Evolutionary conservation across 2,888 invertebrate species (phyloP).

Genomic region (Vanessa cardui): DNA sequence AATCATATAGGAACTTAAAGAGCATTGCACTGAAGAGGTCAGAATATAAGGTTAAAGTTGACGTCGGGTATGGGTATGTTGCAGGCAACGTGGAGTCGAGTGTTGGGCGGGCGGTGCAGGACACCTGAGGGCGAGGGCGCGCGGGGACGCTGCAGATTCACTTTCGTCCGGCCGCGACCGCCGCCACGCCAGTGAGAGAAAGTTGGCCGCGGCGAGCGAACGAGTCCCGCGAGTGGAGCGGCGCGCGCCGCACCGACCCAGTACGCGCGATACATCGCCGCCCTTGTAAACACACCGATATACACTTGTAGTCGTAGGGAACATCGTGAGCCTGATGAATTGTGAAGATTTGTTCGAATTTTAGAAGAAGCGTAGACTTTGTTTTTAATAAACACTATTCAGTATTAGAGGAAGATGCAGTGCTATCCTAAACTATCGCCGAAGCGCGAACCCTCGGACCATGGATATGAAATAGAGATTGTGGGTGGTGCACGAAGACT

Average conservation of each 20-base stretch:
- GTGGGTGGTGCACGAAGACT: slow-evolving; percentile 63
- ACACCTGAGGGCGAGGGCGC: slow-evolving; percentile 60
- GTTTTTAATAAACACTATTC: slow-evolving; percentile 39
- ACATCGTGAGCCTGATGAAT: slow-evolving; percentile 28
- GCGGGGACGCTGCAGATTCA: slow-evolving; percentile 79
- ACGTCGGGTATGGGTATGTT: slow-evolving; percentile 61
- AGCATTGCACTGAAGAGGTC: slow-evolving; percentile 80
- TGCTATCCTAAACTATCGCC: slow-evolving; percentile 74
- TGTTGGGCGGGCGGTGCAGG: slow-evolving; percentile 51
- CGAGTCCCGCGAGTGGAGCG: slow-evolving; percentile 77
- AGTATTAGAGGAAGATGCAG: slow-evolving; percentile 68
- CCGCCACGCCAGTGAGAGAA: slow-evolving; percentile 82
- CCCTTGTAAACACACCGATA: slow-evolving; percentile 54
- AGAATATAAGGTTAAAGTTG: slow-evolving; percentile 80
- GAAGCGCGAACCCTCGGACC: slow-evolving; percentile 70
- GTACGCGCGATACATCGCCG: slow-evolving; percentile 53
- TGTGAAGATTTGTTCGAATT: slow-evolving; percentile 33
- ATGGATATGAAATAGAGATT: slow-evolving; percentile 67
- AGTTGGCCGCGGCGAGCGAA: slow-evolving; percentile 81
- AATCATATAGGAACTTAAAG: slow-evolving; percentile 47
- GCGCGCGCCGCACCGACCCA: slow-evolving; percentile 68
- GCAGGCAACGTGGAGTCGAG: slow-evolving; percentile 58
- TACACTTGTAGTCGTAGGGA: slow-evolving; percentile 34
- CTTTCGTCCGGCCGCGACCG: slow-evolving; percentile 79
- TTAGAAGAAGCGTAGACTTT: slow-evolving; percentile 31